These are phyloP conservation scores for Micromys minutus DNA, from an alignment of 2,113 vertebrate species.

Conservation along the genomic window DNA sequence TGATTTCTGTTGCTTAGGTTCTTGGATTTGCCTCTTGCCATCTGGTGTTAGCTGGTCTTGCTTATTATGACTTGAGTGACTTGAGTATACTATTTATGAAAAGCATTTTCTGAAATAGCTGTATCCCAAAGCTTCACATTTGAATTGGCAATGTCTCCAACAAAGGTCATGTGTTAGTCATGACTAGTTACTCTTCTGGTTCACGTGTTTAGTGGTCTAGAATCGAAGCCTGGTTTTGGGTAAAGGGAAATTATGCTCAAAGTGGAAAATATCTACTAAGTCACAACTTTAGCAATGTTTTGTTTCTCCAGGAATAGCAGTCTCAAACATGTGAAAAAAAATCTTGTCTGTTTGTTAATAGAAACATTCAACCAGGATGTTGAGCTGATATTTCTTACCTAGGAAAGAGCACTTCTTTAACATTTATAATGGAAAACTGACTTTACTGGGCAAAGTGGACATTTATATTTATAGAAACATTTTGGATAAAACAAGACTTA, in stretches of 20 bases:
- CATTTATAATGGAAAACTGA: slow-evolving; percentile 68
- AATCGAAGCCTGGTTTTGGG: slow-evolving; percentile 27
- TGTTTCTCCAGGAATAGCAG: slow-evolving; percentile 77
- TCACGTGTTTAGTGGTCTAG: slow-evolving; percentile 36
- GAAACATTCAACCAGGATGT: slow-evolving; percentile 81
- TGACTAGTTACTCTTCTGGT: slow-evolving; percentile 18
- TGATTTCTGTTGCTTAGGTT: too few relatives aligned
- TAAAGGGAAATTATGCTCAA: slow-evolving; percentile 28
- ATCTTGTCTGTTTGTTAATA: slow-evolving; percentile 77
- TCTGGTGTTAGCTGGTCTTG: too few relatives aligned
- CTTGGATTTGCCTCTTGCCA: too few relatives aligned
- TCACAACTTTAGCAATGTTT: slow-evolving; percentile 60
- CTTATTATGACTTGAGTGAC: too few relatives aligned
- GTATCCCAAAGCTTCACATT: slow-evolving; percentile 9
- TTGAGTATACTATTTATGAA: slow-evolving; percentile 50
- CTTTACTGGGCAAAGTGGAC: slow-evolving; percentile 49
- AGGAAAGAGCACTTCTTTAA: slow-evolving; percentile 37
- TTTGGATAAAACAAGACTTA: slow-evolving; percentile 49
- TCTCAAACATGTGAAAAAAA: slow-evolving; percentile 37
- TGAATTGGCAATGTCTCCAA: slow-evolving; percentile 34
- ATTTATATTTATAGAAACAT: slow-evolving; percentile 64
- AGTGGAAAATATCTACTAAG: slow-evolving; percentile 11
- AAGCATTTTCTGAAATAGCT: slow-evolving; percentile 34
- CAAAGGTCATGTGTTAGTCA: slow-evolving; percentile 64
- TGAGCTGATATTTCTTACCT: slow-evolving; percentile 69